Conservation (phyloP, 2,797 vertebrate genomes). For the Ataeniobius toweri region DNA sequence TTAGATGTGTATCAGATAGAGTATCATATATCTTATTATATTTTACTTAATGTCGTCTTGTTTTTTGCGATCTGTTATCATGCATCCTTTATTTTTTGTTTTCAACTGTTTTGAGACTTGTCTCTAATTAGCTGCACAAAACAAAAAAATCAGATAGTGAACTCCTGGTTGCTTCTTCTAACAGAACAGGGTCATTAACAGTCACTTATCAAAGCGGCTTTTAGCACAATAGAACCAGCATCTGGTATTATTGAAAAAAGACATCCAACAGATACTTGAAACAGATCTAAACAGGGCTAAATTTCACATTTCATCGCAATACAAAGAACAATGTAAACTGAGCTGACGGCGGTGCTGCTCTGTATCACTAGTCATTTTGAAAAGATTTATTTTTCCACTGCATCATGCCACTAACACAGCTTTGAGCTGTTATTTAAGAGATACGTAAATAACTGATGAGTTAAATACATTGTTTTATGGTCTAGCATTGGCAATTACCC, state of each 20-base stretch:
- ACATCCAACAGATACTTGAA: background rate
- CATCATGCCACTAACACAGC: background rate
- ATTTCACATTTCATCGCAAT: background rate
- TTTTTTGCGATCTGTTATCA: background rate
- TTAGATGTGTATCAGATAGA: background rate
- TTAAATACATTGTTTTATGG: background rate
- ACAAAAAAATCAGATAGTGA: background rate
- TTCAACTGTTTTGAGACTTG: background rate
- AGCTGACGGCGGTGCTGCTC: background rate
- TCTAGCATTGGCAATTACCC: too few relatives aligned
- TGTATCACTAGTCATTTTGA: background rate
- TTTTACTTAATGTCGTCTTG: background rate
- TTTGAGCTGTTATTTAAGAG: background rate
- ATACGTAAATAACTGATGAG: background rate
- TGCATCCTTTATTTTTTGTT: background rate
- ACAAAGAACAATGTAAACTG: background rate
- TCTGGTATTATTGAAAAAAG: background rate
- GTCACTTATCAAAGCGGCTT: background rate
- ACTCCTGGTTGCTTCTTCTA: background rate
- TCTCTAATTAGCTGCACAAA: background rate
- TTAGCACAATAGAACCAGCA: background rate
- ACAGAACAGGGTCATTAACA: background rate
- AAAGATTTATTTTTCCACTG: background rate
- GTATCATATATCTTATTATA: background rate
- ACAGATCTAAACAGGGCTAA: background rate